Percentiles rank a stretch among this genome's conserved stretches.
phyloP scores from a whole-genome alignment of 2,797 vertebrate genomes.

The Gadopsis marmoratus region DNA sequence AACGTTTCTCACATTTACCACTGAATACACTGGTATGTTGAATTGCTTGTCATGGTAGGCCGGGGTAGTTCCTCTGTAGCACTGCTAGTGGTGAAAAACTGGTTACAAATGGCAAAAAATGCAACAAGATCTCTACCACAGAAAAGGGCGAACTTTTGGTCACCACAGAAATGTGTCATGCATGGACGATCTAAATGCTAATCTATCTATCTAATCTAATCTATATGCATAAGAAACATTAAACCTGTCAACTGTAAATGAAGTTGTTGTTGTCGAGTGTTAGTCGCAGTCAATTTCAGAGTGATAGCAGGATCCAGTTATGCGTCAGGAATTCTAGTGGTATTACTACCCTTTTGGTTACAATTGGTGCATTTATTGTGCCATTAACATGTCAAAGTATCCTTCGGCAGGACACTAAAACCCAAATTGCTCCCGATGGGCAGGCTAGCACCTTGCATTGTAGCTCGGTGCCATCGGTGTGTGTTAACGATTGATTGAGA shows the following conservation, averaged over 20 bases:
- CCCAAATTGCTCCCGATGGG: background rate
- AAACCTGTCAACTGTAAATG: background rate
- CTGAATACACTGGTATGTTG: background rate
- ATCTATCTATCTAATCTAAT: no score
- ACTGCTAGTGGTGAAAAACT: background rate
- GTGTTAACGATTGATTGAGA: background rate
- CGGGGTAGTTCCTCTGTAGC: no score
- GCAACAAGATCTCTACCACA: background rate
- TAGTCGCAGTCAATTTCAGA: background rate
- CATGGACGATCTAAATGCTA: background rate
- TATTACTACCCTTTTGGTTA: background rate
- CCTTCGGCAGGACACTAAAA: background rate
- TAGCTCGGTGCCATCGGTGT: background rate
- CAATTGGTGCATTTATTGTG: background rate
- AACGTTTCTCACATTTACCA: background rate
- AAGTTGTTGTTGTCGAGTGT: background rate
- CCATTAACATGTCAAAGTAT: background rate
- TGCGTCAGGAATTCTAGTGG: background rate
- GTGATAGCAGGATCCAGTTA: no score
- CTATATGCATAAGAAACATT: background rate
- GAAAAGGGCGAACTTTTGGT: background rate
- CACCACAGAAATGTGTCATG: no score
- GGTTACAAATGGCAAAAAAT: background rate
- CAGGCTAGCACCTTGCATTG: background rate
- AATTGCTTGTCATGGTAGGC: background rate